Evolutionary conservation across 2,113 vertebrate species (phyloP).

Genomic region (Motacilla tschutschensis): DNA sequence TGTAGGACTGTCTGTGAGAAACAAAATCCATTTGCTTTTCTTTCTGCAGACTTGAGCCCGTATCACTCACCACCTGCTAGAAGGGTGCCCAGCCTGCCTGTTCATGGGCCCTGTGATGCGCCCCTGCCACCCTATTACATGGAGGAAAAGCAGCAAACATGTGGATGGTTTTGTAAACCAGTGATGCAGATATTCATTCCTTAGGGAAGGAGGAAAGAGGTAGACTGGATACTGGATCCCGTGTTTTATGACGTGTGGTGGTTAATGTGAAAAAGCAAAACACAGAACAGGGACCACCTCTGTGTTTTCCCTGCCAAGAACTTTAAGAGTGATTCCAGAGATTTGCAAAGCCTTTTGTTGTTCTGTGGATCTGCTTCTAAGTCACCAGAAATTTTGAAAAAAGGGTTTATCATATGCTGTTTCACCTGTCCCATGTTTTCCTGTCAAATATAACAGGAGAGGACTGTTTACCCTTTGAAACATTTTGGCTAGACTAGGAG

Average conservation of each 20-base stretch:
- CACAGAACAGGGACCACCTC: background rate
- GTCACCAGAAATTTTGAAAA: background rate
- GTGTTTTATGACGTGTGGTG: background rate
- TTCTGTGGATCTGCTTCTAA: background rate
- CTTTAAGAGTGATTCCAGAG: background rate
- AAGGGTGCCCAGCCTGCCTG: background rate
- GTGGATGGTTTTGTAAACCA: background rate
- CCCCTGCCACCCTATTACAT: fast-evolving
- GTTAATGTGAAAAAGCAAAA: background rate
- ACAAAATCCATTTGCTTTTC: background rate
- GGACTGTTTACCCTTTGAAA: background rate
- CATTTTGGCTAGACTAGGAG: background rate
- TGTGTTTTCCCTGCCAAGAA: background rate
- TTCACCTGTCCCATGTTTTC: background rate
- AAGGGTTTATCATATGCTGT: background rate
- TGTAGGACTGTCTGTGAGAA: background rate
- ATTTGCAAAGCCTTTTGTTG: background rate
- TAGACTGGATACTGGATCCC: background rate
- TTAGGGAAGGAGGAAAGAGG: background rate
- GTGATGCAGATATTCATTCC: background rate
- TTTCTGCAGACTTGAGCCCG: background rate
- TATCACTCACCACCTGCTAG: background rate
- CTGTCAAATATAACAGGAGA: background rate
- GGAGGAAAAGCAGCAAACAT: background rate
- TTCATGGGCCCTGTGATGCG: background rate